Base-by-base conservation (phyloP, 2,113 vertebrate genomes). In the Tetrao urogallus region DNA sequence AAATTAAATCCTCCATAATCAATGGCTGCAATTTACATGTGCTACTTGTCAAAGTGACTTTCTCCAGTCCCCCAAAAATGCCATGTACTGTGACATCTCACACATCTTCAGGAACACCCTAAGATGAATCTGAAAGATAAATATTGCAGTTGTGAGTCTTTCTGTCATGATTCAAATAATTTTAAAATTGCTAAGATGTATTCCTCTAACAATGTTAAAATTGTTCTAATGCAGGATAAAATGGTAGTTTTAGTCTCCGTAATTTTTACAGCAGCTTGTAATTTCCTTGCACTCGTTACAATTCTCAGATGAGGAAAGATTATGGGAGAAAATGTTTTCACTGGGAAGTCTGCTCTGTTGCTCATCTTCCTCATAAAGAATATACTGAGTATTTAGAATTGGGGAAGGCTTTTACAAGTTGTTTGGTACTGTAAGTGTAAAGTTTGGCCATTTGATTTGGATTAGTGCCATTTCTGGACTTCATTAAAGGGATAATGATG, bases 101-200 rank as follows among this genome's bases (percentile, higher is more conserved):
- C 94, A 90, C 94, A 90, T 95, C 94, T 97, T 97, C 64, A 86
- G 92, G 95, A 98, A 97, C 95, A 90, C 96, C 95, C 89, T 94
- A 88, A 96, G 93, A 97, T 96, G 93, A 97, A 97, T 96, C 82
- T 97, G 97, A 97, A 98, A 97, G 97, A 97, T 97, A 98, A 98
- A 98, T 98, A 98, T 98, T 98, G 97, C 97, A 98, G 96, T 97
- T 98, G 94, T 97, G 97, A 97, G 97, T 96, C 96, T 97, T 97
- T 97, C 96, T 97, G 96, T 98, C 98, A 98, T 97, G 97, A 98
- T 97, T 98, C 96, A 98, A 98, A 98, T 98, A 97, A 98, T 98
- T 98, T 98, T 97, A 96, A 97, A 98, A 98, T 98, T 98, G 97
- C 97, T 97, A 96, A 97, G 96, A 97, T 98, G 91, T 98, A 97